Conservation (phyloP, 2,888 invertebrate species). For the Dascillus cervinus region DNA sequence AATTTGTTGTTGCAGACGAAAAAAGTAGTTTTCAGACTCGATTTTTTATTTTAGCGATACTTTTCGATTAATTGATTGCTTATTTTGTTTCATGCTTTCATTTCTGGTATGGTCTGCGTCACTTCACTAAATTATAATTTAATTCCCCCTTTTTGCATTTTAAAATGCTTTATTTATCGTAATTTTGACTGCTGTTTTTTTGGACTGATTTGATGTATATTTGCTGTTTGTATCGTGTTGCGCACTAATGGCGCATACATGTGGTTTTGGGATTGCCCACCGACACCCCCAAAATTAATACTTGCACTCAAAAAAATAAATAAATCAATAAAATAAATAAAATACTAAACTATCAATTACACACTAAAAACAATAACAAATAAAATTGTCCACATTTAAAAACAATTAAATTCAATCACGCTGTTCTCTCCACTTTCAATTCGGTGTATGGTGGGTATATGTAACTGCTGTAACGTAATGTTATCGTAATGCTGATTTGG, state of each 20-base stretch:
- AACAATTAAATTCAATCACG: constrained; percentile 12
- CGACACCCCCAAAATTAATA: constrained; percentile 26
- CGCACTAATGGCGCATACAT: constrained; percentile 20
- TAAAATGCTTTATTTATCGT: constrained; percentile 8
- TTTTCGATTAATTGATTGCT: constrained; percentile 10
- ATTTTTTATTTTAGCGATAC: neutral
- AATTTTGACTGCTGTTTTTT: constrained; percentile 16
- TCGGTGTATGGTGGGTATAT: constrained; percentile 42
- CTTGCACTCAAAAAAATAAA: constrained; percentile 2
- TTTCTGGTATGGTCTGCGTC: constrained; percentile 26
- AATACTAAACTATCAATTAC: constrained; percentile 5
- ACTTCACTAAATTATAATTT: constrained; percentile 13
- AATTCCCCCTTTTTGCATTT: too few relatives aligned
- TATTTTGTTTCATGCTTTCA: constrained; percentile 43
- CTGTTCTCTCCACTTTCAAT: constrained; percentile 22
- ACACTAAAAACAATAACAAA: neutral
- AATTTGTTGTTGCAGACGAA: neutral
- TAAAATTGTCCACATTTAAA: constrained; percentile 6
- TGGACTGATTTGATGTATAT: constrained; percentile 16
- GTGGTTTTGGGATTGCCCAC: constrained; percentile 33
- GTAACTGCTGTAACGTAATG: constrained; percentile 41
- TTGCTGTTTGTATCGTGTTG: constrained; percentile 23
- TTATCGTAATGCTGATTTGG: constrained; percentile 43
- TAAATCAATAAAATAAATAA: neutral
- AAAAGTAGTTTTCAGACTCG: neutral